Percentiles rank a stretch among this genome's conserved stretches.
Evolutionary conservation across 2,888 invertebrate species (phyloP).

Genomic region (Drosophila rubida): DNA sequence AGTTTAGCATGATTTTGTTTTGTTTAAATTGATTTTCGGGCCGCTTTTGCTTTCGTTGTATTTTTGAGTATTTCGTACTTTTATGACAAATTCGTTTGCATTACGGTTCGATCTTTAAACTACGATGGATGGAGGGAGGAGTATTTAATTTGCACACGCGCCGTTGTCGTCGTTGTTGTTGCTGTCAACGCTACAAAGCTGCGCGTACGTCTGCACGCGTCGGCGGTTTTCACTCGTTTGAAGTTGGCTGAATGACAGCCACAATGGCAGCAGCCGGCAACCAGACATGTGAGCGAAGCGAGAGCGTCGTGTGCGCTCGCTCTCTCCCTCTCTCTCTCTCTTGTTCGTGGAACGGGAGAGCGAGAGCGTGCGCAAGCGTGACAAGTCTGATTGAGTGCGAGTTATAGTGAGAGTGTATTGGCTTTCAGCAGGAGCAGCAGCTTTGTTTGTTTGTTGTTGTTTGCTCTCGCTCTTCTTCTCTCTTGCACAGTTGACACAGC

Average conservation of each 20-base stretch:
- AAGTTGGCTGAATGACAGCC: constrained; percentile 48
- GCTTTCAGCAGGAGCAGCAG: constrained; percentile 9
- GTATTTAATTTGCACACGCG: constrained; percentile 57
- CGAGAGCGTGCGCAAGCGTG: constrained; percentile 52
- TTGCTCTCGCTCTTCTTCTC: not conserved
- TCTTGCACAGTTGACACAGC: constrained; percentile 3
- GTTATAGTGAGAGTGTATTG: constrained; percentile 50
- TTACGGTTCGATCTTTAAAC: constrained; percentile 39
- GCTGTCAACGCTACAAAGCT: constrained; percentile 48
- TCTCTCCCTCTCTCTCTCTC: not conserved
- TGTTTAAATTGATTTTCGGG: not conserved
- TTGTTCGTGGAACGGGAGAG: not conserved
- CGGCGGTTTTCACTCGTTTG: constrained; percentile 73
- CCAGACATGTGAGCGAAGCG: constrained; percentile 12
- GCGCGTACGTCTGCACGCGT: constrained; percentile 77
- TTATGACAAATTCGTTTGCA: constrained; percentile 61
- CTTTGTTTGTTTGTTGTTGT: constrained; percentile 18
- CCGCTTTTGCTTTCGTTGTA: not conserved
- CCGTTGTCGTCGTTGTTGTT: constrained; percentile 31
- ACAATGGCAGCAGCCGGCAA: constrained; percentile 18
- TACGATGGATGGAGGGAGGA: constrained; percentile 4
- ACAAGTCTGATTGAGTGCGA: constrained; percentile 17
- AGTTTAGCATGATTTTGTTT: constrained; percentile 49
- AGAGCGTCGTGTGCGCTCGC: not conserved
- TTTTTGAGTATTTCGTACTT: constrained; percentile 8